These are phyloP conservation scores for Phasianus colchicus DNA, from an alignment of 2,113 vertebrate species.

Conservation along the genomic window DNA sequence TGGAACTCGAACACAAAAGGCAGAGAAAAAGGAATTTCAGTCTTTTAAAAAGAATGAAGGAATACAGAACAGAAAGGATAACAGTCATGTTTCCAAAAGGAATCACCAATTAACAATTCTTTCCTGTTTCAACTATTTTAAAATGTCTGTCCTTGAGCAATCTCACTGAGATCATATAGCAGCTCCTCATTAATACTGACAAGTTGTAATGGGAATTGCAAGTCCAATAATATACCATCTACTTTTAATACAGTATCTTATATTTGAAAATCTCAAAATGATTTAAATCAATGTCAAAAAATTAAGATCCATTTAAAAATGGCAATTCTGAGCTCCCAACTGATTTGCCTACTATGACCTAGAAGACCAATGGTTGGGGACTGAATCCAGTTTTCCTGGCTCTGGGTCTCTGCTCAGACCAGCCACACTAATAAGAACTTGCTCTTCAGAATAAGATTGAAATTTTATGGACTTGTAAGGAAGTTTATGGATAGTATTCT, in stretches of 20 bases:
- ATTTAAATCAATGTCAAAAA: neutral
- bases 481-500: neutral
- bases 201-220: neutral
- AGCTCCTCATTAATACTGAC: neutral
- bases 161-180: neutral
- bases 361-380: neutral
- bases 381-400: neutral
- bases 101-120: neutral
- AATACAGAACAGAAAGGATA: neutral
- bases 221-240: neutral
- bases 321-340: neutral
- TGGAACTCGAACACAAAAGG: neutral
- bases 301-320: neutral
- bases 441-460: neutral
- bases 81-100: neutral
- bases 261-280: neutral
- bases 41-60: neutral
- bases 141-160: neutral
- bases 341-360: neutral
- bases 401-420: neutral
- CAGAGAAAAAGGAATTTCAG: neutral
- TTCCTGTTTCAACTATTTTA: neutral
- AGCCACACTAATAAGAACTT: neutral
- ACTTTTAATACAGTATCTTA: neutral
- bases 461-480: neutral